Conservation (phyloP, 2,797 vertebrate genomes). For the Eurystomus glaucurus region DNA sequence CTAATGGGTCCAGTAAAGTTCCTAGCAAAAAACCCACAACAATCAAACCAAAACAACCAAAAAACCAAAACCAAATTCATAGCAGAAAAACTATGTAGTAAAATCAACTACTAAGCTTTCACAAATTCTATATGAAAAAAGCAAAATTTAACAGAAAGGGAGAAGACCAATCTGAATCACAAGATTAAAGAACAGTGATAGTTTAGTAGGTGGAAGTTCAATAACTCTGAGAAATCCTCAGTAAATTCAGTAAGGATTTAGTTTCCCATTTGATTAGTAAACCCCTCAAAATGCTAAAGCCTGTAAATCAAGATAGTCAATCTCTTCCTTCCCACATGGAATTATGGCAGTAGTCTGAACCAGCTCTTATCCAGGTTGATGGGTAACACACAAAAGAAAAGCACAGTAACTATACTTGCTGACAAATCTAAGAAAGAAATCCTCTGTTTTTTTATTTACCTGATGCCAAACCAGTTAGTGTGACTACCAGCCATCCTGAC, state of each 20-base stretch:
- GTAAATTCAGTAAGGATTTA: not conserved
- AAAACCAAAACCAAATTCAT: not conserved
- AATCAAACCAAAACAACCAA: not conserved
- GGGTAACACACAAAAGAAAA: not conserved
- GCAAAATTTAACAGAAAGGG: not conserved
- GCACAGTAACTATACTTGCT: not conserved
- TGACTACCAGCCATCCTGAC: constrained; percentile 99
- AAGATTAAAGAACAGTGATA: not conserved
- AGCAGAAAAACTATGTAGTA: not conserved
- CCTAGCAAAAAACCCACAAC: not conserved
- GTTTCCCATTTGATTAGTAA: not conserved
- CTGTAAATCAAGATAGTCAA: not conserved
- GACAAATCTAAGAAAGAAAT: not conserved
- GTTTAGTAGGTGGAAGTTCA: not conserved
- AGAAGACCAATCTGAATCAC: not conserved
- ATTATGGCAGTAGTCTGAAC: not conserved
- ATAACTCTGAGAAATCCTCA: not conserved
- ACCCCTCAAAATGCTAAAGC: not conserved
- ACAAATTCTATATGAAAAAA: not conserved
- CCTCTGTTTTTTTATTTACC: constrained; percentile 81
- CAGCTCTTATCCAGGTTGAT: not conserved
- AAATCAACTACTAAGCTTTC: not conserved
- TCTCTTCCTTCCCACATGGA: not conserved
- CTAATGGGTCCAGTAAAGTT: not conserved
- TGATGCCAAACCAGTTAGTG: constrained; percentile 96